phyloP scores from a whole-genome alignment of 2,113 vertebrate genomes.

The Neotoma lepida region DNA sequence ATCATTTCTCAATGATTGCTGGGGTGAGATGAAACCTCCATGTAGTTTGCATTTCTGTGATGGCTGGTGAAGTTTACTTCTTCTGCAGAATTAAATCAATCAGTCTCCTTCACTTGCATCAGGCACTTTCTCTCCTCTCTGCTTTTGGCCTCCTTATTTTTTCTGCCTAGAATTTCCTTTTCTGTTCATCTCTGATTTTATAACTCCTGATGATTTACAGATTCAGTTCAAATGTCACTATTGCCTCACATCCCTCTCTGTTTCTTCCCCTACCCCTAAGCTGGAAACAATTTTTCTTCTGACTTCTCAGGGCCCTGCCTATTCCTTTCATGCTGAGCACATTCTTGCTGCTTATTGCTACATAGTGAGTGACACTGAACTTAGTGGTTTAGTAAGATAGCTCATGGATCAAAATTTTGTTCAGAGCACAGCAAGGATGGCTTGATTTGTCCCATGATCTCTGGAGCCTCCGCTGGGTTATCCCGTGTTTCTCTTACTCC shows the following conservation, averaged over 20 bases:
- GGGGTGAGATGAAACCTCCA: background rate
- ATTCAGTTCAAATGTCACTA: background rate
- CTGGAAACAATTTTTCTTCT: conserved; percentile 8
- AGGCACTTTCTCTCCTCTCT: background rate
- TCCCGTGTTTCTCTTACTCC: background rate
- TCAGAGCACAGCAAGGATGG: background rate
- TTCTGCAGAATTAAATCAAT: background rate
- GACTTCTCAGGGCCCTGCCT: background rate
- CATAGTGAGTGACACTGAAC: background rate
- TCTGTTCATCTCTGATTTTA: background rate
- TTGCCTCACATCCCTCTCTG: background rate
- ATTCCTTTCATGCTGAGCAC: background rate
- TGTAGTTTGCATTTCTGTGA: background rate
- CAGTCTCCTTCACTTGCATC: background rate
- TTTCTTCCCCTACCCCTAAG: background rate
- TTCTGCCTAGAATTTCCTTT: background rate
- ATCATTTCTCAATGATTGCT: background rate
- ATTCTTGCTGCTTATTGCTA: background rate
- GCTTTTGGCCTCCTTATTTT: background rate
- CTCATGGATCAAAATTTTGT: background rate
- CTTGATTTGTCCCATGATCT: background rate
- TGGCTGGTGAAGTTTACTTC: background rate
- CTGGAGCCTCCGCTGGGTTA: background rate
- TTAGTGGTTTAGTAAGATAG: background rate
- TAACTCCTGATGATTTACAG: conserved; percentile 9